Evolutionary conservation across 2,888 invertebrate species (phyloP).

Genomic region (Drosophila parthenogenetica): DNA sequence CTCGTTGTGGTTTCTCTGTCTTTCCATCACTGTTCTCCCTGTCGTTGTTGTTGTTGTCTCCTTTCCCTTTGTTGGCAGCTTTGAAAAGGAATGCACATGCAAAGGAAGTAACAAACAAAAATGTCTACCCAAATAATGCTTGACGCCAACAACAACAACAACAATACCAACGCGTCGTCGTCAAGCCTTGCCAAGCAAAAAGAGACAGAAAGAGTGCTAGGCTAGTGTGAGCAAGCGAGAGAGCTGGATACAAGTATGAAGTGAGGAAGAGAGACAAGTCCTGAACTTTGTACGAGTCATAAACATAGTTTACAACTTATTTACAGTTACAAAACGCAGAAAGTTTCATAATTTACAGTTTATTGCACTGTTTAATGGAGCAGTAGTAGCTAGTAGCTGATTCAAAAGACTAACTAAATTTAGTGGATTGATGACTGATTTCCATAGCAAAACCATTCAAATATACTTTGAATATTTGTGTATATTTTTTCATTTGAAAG

Average conservation of each 20-base stretch:
- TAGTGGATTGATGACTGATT: neutral
- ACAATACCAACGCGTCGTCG: constrained; percentile 6
- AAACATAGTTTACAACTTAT: constrained; percentile 54
- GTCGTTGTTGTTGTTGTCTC: constrained; percentile 13
- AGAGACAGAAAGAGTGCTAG: constrained; percentile 3
- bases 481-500: too few relatives aligned
- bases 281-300: constrained; percentile 36
- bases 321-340: constrained; percentile 35
- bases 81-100: constrained; percentile 65
- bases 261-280: neutral
- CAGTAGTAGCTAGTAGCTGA: neutral
- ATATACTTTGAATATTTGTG: too few relatives aligned
- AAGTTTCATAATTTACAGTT: constrained; percentile 13
- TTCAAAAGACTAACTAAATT: neutral
- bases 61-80: constrained; percentile 36
- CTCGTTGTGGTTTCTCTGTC: constrained; percentile 59
- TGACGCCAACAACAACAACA: constrained; percentile 8
- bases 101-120: constrained; percentile 63
- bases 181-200: constrained; percentile 47
- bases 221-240: neutral
- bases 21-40: constrained; percentile 23
- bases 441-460: too few relatives aligned
- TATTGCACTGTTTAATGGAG: constrained; percentile 29
- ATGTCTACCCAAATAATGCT: constrained; percentile 40
- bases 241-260: neutral